Base-by-base conservation (phyloP, 2,888 invertebrate genomes). In the Cyaniris semiargus region DNA sequence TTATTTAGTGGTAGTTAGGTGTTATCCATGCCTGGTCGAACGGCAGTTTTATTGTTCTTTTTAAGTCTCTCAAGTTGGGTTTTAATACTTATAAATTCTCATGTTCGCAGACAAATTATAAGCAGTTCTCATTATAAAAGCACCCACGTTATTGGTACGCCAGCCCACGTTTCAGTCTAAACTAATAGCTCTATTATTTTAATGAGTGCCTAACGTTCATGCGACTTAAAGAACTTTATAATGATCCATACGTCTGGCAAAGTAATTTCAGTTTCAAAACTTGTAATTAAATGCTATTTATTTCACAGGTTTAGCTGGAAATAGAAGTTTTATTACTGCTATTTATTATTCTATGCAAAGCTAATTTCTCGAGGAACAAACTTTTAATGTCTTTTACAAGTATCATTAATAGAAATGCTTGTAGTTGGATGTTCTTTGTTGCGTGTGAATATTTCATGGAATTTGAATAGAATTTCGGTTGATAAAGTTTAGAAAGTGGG, bases 141-240 rank as follows among this genome's bases (percentile, higher is more conserved):
- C 82, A 85, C 86, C 85, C 84, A 81, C 81, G 84, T 81, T 86
- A 88, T 88, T 86, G 86, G 84, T 83, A 84, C 83, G 80, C 81
- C 81, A 82, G 81, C 81, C 80, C 84, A 23, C 23, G 56, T 77
- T 74, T 86, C 82, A 85, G 82, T 86, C 89, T 87, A 87, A 86
- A 81, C 83, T 89, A 90, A 90, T 90, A 83, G 86, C 89, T 90
- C 88, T 87, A 90, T 91, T 90, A 88, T 85, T 84, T 80, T 86
- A 89, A 89, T 88, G 83, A 86, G 83, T 79, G 83, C 82, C 80
- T 84, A 82, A 84, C 84, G 84, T 80, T 80, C 84, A 84, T 83
- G 84, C 82, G 83, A 87, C 82, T 84, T 82, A 79, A 85, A 84
- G 80, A 83, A 83, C 83, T 85, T 84, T 78, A 85, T 86, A 84